phyloP scores from a whole-genome alignment of 1,140 invertebrate genomes.

The Olivierus martensii region DNA sequence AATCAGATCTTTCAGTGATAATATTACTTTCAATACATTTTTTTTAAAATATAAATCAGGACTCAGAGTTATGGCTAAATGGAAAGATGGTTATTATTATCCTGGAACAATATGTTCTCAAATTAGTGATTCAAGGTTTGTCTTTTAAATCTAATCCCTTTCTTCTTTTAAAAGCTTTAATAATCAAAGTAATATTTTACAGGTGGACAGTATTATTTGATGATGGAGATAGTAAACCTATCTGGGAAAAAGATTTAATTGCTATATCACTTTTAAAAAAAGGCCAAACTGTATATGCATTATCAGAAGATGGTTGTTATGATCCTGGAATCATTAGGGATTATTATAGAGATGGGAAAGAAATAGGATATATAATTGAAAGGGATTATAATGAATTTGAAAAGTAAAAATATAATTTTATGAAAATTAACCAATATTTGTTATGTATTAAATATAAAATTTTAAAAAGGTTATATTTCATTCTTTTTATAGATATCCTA shows the following conservation, averaged over 20 bases:
- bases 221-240: constrained; percentile 11
- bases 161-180: not conserved
- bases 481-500: constrained; percentile 9
- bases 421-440: not conserved
- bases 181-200: not conserved
- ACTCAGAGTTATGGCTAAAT: constrained; percentile 20
- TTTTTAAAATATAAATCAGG: no score
- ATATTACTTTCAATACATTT: no score
- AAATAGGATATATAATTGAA: constrained; percentile 16
- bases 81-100: constrained; percentile 21
- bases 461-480: no score
- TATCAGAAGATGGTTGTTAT: constrained; percentile 7
- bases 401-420: not conserved
- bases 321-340: constrained; percentile 11
- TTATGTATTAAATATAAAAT: no score
- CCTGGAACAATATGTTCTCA: constrained; percentile 12
- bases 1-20: no score
- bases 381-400: constrained; percentile 1
- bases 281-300: constrained; percentile 6
- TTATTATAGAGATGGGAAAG: constrained; percentile 7
- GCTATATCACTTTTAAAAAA: constrained; percentile 1
- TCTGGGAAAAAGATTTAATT: constrained; percentile 17
- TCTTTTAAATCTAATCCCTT: not conserved
- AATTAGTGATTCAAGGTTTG: constrained; percentile 10
- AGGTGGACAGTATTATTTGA: constrained; percentile 21